phyloP scores from a whole-genome alignment of 2,888 invertebrate species.

The Coelinius sp. region DNA sequence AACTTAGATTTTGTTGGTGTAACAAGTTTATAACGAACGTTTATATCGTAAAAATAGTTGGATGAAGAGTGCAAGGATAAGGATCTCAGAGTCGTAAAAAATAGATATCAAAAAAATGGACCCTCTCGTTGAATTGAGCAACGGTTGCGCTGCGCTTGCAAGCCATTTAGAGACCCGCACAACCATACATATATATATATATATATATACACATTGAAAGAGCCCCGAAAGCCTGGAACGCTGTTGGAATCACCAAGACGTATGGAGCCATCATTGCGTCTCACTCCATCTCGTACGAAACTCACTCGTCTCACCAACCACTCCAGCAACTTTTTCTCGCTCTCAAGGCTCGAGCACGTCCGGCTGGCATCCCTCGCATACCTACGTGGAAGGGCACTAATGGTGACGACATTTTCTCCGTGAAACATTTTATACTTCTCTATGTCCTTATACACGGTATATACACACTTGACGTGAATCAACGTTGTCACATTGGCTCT shows the following conservation, averaged over 20 bases:
- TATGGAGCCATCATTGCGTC: conserved; percentile 9
- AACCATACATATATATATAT: background rate
- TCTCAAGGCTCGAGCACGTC: conserved; percentile 28
- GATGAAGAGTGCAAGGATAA: conserved; percentile 8
- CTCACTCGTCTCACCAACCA: conserved; percentile 17
- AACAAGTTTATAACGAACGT: background rate
- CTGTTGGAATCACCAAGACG: conserved; percentile 31
- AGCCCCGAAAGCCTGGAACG: conserved; percentile 2
- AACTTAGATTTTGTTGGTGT: background rate
- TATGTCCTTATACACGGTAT: background rate
- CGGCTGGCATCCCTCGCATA: conserved; percentile 30
- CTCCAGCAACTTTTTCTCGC: conserved; percentile 29
- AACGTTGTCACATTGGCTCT: conserved; percentile 14
- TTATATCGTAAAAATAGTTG: background rate
- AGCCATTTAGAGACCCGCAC: conserved; percentile 27
- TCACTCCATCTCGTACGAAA: background rate
- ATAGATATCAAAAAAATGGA: background rate
- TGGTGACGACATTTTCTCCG: conserved; percentile 19
- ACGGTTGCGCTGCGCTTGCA: conserved; percentile 31
- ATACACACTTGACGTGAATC: conserved; percentile 7
- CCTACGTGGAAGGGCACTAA: conserved; percentile 31
- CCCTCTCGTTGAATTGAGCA: conserved; percentile 25
- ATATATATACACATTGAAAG: conserved; percentile 28
- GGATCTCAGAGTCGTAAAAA: conserved; percentile 14
- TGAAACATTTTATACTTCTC: conserved; percentile 8